Conservation (phyloP, 2,113 vertebrate genomes). For the Solea senegalensis region DNA sequence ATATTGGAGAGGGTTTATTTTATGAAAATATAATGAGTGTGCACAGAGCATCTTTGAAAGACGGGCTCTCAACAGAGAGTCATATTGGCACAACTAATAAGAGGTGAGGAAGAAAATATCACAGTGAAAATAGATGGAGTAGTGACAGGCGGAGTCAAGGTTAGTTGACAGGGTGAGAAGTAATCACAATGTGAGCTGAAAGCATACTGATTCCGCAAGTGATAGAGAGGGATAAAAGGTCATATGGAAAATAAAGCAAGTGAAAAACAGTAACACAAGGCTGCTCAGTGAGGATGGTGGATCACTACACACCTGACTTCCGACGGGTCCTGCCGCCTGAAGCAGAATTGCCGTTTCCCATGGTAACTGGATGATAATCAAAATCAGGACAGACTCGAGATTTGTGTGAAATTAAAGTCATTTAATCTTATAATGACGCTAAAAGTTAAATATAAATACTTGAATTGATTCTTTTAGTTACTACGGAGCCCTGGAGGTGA, state of each 20-base stretch:
- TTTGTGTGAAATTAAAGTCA: too few relatives aligned
- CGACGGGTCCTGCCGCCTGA: too few relatives aligned
- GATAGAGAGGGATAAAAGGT: slow-evolving; percentile 61
- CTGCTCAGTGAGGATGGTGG: slow-evolving; percentile 9
- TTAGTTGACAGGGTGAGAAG: slow-evolving; percentile 78
- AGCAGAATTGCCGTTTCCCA: too few relatives aligned
- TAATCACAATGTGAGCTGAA: slow-evolving; percentile 72
- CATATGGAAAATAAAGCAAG: slow-evolving; percentile 59
- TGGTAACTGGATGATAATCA: too few relatives aligned
- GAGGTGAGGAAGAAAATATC: slow-evolving; percentile 68
- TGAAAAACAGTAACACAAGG: slow-evolving; percentile 44
- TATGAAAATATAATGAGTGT: slow-evolving; percentile 1
- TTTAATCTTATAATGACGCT: too few relatives aligned
- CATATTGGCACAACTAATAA: slow-evolving; percentile 72
- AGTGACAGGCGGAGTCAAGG: slow-evolving; percentile 80
- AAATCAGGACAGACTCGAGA: too few relatives aligned
- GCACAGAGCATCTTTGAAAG: not conserved
- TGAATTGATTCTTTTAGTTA: too few relatives aligned
- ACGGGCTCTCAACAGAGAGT: slow-evolving; percentile 44
- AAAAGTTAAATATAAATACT: too few relatives aligned
- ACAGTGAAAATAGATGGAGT: slow-evolving; percentile 74
- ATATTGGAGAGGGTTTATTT: too few relatives aligned
- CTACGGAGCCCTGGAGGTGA: too few relatives aligned
- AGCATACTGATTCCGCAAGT: slow-evolving; percentile 67
- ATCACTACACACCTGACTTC: too few relatives aligned